A percentile compares a stretch with the other conserved stretches of the same genome.
phyloP scores from a whole-genome alignment of 1,140 invertebrate genomes.

The Ridgeia piscesae region DNA sequence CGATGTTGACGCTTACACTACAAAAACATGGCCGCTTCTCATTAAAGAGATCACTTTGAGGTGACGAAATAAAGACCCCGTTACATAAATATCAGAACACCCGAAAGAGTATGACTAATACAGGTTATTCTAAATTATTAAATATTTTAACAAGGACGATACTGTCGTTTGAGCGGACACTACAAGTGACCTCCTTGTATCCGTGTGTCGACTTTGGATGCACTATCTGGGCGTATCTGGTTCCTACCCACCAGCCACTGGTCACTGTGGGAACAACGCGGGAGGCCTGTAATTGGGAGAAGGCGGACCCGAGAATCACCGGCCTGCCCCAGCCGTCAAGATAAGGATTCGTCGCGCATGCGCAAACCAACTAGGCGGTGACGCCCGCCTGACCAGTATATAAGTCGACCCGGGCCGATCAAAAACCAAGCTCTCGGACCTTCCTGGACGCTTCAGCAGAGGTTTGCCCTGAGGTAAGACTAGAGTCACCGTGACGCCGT shows the following conservation, averaged over 20 bases:
- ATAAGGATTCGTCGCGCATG: neutral
- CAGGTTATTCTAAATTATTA: neutral
- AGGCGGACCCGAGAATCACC: neutral
- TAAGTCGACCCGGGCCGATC: neutral
- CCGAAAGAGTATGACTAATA: neutral
- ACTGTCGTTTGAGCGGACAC: neutral
- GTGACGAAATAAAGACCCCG: neutral
- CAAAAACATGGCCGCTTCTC: neutral
- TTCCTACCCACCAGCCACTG: neutral
- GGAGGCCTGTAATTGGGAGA: neutral
- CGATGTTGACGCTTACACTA: neutral
- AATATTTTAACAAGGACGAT: neutral
- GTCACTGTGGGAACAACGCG: neutral
- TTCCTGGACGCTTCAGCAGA: neutral
- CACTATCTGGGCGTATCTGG: neutral
- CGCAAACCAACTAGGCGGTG: neutral
- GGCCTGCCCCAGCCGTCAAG: neutral
- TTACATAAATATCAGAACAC: neutral
- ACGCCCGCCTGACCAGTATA: neutral
- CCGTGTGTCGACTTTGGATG: neutral
- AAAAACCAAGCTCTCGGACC: neutral
- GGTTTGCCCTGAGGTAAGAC: neutral
- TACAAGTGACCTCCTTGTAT: neutral
- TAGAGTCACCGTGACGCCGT: neutral
- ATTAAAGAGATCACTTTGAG: neutral